Percentiles rank a stretch among this genome's conserved stretches.
These are phyloP conservation scores for Lepidotrigona ventralis DNA, from an alignment of 1,140 invertebrate genomes.

Conservation along the genomic window DNA sequence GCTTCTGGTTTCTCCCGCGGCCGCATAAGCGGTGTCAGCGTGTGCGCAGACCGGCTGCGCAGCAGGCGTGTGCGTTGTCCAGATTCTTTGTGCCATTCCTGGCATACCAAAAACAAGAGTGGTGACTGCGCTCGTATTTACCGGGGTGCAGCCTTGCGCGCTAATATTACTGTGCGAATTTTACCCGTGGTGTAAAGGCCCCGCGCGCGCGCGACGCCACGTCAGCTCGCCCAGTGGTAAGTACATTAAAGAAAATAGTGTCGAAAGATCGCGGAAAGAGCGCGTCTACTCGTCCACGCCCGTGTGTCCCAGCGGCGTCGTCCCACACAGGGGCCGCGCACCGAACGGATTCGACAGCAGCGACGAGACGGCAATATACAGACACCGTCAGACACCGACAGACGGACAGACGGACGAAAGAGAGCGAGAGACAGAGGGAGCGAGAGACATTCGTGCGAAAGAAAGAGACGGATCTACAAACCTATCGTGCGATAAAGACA, in stretches of 20 bases:
- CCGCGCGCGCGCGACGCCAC: constrained; percentile 73
- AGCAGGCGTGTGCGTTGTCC: constrained; percentile 92
- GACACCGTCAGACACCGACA: constrained; percentile 33
- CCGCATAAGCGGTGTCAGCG: constrained; percentile 83
- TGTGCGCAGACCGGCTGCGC: constrained; percentile 91
- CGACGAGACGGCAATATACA: constrained; percentile 57
- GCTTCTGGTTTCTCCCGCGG: constrained; percentile 82
- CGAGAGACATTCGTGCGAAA: constrained; percentile 33
- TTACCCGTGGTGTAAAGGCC: constrained; percentile 56
- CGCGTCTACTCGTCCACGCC: constrained; percentile 62
- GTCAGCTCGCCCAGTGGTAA: constrained; percentile 85
- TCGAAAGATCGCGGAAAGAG: constrained; percentile 51
- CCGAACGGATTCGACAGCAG: constrained; percentile 54
- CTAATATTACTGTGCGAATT: constrained; percentile 66
- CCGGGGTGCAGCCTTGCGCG: constrained; percentile 78
- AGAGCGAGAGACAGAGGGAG: constrained; percentile 42
- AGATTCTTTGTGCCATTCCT: constrained; percentile 97
- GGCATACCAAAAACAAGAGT: constrained; percentile 93
- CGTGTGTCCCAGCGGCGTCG: constrained; percentile 62
- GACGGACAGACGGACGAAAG: constrained; percentile 36
- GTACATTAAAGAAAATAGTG: constrained; percentile 75
- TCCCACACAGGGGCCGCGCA: constrained; percentile 57
- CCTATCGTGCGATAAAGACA: constrained; percentile 34
- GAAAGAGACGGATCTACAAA: constrained; percentile 35
- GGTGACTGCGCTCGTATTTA: constrained; percentile 88